Evolutionary conservation across 2,888 invertebrate species (phyloP), one percentile per base, ranked within the genome.

Genomic region (Allolobophora icterica): DNA sequence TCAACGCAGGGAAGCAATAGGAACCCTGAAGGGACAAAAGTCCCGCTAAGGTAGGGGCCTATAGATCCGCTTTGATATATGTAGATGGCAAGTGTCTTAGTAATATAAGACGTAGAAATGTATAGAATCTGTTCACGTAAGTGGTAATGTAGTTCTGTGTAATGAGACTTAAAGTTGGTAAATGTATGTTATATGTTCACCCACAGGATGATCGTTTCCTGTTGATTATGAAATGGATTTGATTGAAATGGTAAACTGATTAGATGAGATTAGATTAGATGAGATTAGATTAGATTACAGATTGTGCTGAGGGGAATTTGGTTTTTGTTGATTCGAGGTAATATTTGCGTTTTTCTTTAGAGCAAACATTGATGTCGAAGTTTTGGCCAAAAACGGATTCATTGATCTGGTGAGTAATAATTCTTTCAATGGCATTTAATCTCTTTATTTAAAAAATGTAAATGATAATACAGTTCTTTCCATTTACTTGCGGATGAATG

Each of bases 341-440:
- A 71, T 30, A n/a, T 71, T n/a, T 71, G 71, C 1, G 71, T 71
- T 71, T 71, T n/a, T 71, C 95, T 96, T 92, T 95, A 97, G 97
- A 95, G 97, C 97, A 38, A 97, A 97, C 8, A 96, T 97, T 92
- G 97, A 97, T 95, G 96, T 97, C 90, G 96, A 94, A 92, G 96
- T 96, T 93, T 97, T 97, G 30, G 97, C 97, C 89, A 96, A 96
- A 93, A 97, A 97, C 94, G 97, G 97, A 90, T 96, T 96, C 90
- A 96, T 97, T 91, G 97, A 98, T 95, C 96, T 97, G 94, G 97
- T 97, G 95, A 96, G 96, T 96, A 90, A 87, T 96, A 90, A 87
- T 93, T n/a, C 35, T n/a, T 34, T 40, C 13, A 8, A n/a, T 71
- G n/a, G 30, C 30, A n/a, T 71, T 71, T n/a, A n/a, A 71, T 71